These are phyloP conservation scores for Rhineura floridana DNA, from an alignment of 2,113 vertebrate genomes.

Conservation along the genomic window DNA sequence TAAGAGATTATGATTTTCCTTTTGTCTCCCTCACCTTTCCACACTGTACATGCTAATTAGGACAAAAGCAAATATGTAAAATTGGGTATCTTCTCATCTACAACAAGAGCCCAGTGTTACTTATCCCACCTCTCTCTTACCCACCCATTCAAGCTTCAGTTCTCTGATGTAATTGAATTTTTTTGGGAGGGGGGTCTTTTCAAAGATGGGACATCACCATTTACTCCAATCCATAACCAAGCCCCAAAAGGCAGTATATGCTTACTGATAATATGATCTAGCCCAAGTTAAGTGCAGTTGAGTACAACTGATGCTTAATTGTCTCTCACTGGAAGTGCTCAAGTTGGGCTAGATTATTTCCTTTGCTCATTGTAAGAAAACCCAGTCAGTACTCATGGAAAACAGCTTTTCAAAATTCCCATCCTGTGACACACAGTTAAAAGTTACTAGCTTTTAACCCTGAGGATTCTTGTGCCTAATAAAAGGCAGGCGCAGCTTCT, in stretches of 20 bases:
- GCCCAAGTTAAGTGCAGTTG: not conserved
- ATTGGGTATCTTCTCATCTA: not conserved
- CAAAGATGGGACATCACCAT: not conserved
- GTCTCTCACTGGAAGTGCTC: not conserved
- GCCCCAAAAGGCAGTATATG: not conserved
- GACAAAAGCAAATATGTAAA: too few relatives aligned
- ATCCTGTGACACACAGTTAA: not conserved
- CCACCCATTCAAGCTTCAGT: not conserved
- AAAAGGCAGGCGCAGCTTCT: not conserved
- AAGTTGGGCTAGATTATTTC: not conserved
- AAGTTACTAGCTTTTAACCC: not conserved
- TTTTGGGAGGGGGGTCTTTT: not conserved
- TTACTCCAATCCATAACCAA: not conserved
- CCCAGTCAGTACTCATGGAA: not conserved
- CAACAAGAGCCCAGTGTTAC: not conserved
- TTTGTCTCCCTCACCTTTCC: not conserved
- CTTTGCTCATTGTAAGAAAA: not conserved
- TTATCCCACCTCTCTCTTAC: not conserved
- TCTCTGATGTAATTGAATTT: not conserved
- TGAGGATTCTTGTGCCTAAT: not conserved
- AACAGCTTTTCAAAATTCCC: not conserved
- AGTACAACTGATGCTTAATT: not conserved
- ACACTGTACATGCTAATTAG: too few relatives aligned
- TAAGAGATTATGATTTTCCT: not conserved
- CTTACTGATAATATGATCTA: not conserved